These are phyloP conservation scores for Apodemia mormo DNA, from an alignment of 2,888 invertebrate genomes.

Conservation along the genomic window DNA sequence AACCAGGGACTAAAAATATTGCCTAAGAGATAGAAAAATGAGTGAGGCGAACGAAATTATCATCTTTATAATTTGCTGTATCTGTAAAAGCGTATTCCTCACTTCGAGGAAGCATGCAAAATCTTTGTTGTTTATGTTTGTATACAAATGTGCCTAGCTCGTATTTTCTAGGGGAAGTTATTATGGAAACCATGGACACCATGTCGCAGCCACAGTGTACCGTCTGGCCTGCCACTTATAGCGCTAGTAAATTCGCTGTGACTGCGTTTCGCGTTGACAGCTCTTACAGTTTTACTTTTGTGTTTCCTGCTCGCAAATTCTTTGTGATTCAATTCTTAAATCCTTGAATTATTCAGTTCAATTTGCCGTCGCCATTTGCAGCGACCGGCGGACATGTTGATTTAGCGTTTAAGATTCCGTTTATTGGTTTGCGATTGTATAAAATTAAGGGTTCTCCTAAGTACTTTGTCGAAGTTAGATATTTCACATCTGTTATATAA, in stretches of 20 bases:
- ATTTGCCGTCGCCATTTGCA: neutral
- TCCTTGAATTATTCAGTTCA: neutral
- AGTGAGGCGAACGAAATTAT: too few relatives aligned
- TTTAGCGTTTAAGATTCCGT: neutral
- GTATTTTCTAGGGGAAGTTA: too few relatives aligned
- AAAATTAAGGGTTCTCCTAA: neutral
- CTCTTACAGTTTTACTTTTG: neutral
- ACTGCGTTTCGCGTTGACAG: neutral
- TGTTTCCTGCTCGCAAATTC: neutral
- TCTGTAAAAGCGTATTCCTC: too few relatives aligned
- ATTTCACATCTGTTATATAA: neutral
- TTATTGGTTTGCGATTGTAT: neutral
- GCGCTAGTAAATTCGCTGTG: neutral
- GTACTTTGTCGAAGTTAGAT: neutral
- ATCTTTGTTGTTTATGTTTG: too few relatives aligned
- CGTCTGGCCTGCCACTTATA: neutral
- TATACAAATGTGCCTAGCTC: too few relatives aligned
- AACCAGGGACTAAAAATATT: too few relatives aligned
- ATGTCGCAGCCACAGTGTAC: neutral
- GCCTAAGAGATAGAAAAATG: too few relatives aligned
- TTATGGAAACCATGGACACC: too few relatives aligned
- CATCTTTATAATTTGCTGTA: too few relatives aligned
- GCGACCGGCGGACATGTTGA: neutral
- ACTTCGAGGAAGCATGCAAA: too few relatives aligned
- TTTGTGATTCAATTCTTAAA: neutral